Conservation (phyloP, 2,888 invertebrate genomes). For the Ypsolopha sequella region DNA sequence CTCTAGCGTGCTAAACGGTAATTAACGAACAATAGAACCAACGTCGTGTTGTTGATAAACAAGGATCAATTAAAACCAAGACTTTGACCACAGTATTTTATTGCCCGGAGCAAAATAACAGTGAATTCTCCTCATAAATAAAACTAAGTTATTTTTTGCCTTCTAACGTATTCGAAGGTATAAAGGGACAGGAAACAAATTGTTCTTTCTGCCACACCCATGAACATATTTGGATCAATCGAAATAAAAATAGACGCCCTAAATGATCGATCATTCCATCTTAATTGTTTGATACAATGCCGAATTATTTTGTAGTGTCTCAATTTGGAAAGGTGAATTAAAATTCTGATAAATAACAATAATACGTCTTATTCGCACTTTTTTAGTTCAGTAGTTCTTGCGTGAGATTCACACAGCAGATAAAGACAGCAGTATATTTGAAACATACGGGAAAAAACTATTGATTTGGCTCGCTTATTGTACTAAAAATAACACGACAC, state of each 20-base stretch:
- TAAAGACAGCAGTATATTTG: too few relatives aligned
- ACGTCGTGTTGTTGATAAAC: too few relatives aligned
- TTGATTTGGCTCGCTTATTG: slow-evolving; percentile 4
- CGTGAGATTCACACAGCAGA: too few relatives aligned
- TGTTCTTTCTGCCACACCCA: slow-evolving; percentile 61
- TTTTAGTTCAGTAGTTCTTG: background rate
- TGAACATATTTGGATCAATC: slow-evolving; percentile 55
- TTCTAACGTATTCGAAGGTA: slow-evolving; percentile 17
- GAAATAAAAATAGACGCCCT: slow-evolving; percentile 67
- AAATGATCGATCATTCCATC: slow-evolving; percentile 62
- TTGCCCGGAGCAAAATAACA: too few relatives aligned
- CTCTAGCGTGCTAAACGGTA: background rate
- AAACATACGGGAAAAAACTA: background rate
- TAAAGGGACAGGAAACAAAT: slow-evolving; percentile 48
- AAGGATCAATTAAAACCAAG: too few relatives aligned
- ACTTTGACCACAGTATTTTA: too few relatives aligned
- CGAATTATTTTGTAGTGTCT: slow-evolving; percentile 60
- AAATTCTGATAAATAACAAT: background rate
- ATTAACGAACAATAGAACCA: too few relatives aligned
- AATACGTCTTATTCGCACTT: background rate
- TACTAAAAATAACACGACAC: slow-evolving; percentile 4
- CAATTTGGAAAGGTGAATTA: slow-evolving; percentile 34
- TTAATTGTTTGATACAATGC: slow-evolving; percentile 59
- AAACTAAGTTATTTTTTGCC: background rate
- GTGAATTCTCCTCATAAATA: too few relatives aligned